Conservation (phyloP, 2,797 vertebrate species). For the Channallabes apus region DNA sequence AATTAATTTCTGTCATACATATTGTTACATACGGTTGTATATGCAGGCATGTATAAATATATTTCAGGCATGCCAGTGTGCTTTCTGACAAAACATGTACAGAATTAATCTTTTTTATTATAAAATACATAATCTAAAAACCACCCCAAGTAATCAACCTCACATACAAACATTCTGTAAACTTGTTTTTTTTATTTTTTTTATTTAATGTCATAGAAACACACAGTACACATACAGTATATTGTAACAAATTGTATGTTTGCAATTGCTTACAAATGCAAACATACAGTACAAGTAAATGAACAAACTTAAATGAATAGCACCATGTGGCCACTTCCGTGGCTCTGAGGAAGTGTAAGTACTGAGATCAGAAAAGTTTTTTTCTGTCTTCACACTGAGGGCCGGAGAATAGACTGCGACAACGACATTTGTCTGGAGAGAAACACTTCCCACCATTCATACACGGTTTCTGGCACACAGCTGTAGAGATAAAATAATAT, state of each 20-base stretch:
- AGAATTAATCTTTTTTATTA: too few species aligned
- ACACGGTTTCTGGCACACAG: slow-evolving; percentile 77
- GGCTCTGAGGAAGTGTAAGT: background rate
- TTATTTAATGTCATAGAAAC: slow-evolving; percentile 8
- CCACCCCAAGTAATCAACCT: background rate
- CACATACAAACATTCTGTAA: background rate
- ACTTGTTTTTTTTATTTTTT: background rate
- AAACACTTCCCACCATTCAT: slow-evolving; percentile 84
- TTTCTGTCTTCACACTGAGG: slow-evolving; percentile 77
- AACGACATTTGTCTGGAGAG: slow-evolving; percentile 80
- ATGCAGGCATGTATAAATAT: background rate
- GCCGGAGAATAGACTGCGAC: slow-evolving; percentile 74
- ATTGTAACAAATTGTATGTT: slow-evolving; percentile 23
- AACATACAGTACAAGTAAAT: background rate
- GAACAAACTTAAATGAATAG: slow-evolving; percentile 33
- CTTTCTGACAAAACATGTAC: background rate
- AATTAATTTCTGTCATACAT: background rate
- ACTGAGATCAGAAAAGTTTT: slow-evolving; percentile 55
- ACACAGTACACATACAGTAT: slow-evolving; percentile 24
- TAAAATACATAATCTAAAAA: background rate
- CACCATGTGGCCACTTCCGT: slow-evolving; percentile 38
- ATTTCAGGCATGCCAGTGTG: background rate
- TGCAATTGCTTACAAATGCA: slow-evolving; percentile 20
- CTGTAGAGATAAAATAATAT: slow-evolving; percentile 58
- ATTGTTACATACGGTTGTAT: too few species aligned